Evolutionary conservation across 2,888 invertebrate species (phyloP).

Genomic region (Eristalis tenax): DNA sequence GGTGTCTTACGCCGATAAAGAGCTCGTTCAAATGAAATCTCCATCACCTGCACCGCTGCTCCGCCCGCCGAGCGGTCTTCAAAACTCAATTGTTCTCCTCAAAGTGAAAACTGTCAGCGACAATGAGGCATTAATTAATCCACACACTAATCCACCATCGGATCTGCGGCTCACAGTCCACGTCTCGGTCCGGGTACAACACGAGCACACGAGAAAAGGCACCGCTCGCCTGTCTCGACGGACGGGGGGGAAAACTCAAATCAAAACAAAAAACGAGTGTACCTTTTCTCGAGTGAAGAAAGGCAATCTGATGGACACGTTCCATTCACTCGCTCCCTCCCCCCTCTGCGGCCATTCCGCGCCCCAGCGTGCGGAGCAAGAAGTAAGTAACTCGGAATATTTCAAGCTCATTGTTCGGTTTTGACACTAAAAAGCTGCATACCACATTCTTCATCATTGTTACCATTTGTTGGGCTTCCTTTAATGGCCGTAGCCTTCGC

Average conservation of each 20-base stretch:
- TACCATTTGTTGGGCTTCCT: slow-evolving; percentile 49
- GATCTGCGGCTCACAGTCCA: neutral
- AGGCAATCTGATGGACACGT: slow-evolving; percentile 64
- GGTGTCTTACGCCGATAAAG: neutral
- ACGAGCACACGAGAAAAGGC: neutral
- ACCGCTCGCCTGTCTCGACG: no score
- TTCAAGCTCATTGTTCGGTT: slow-evolving; percentile 59
- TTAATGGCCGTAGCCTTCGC: slow-evolving; percentile 37
- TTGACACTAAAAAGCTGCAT: slow-evolving; percentile 72
- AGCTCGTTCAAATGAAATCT: neutral
- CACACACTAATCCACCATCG: slow-evolving; percentile 56
- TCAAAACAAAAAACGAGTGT: slow-evolving; percentile 11
- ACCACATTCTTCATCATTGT: slow-evolving; percentile 67
- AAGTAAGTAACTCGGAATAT: slow-evolving; percentile 56
- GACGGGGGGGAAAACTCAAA: neutral
- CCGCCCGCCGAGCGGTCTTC: neutral
- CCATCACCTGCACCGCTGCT: neutral
- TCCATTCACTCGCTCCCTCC: slow-evolving; percentile 22
- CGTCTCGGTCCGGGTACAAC: slow-evolving; percentile 6
- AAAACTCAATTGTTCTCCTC: slow-evolving; percentile 51
- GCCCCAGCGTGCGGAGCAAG: neutral
- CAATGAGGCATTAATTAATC: slow-evolving; percentile 69
- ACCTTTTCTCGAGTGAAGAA: slow-evolving; percentile 35
- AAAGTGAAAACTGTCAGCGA: slow-evolving; percentile 62
- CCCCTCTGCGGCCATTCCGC: neutral